Evolutionary conservation across 2,113 vertebrate genomes (phyloP), one percentile per base, ranked within the genome.

Genomic region (Lagenorhynchus albirostris): DNA sequence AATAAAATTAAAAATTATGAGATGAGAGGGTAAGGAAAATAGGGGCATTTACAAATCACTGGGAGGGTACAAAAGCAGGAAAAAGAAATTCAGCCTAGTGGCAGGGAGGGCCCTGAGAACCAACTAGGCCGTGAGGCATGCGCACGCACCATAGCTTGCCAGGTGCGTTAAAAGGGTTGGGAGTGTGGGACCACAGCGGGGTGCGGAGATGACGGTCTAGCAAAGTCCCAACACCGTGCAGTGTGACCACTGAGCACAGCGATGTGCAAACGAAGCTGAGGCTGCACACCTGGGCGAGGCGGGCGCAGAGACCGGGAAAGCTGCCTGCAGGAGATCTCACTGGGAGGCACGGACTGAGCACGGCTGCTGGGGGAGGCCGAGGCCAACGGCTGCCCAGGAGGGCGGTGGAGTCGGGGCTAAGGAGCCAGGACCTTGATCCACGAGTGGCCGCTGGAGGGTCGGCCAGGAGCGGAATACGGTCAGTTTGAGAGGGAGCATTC

Each of bases 101-200:
- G 44, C 18, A 21, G 55, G 11, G 33, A 58, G 55, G 67, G 33
- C 0, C 3, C 21, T 3, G 3, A 41, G 29, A 23, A 6, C 38
- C 33, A 3, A 1, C 11, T 8, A 0, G 9, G 20, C 8, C 1
- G 2, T 20, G 29, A 3, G 20, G 31, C 50, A 18, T 0, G 1
- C 0, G 5, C 21, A 3, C 6, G 17, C 6, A 21, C 77, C 65
- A n/a, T 0, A 33, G 33, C 50, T 23, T 31, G 70, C 65, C 74
- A 25, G n/a, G 74, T 23, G 15, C 50, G 0, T 8, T 33, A 15
- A 25, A 31, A 17, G 8, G 1, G 18, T 21, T 8, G 58, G 17
- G 9, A 1, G 4, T 8, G 5, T 20, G 17, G 44, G 41, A 33
- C 38, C 8, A 15, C 14, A 21, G 53, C 3, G 82, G 70, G n/a